Evolutionary conservation across 1,140 invertebrate species (phyloP), one percentile per base, ranked within the genome.

Genomic region (Pseudomyrmex flavicornis): DNA sequence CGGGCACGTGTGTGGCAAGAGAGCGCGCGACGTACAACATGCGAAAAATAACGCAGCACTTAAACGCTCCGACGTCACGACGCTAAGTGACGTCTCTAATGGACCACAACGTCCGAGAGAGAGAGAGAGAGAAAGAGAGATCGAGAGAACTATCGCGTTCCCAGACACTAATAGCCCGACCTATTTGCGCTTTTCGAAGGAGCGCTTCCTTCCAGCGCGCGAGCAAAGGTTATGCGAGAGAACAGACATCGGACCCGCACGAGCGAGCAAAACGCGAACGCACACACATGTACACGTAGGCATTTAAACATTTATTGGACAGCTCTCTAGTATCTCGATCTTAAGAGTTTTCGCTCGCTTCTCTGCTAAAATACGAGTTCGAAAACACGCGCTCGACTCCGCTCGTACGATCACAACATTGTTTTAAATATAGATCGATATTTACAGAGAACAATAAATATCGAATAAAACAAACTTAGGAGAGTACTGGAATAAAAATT

Each of bases 1-100:
- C 52, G 4, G 13, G 2, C 48, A 69, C 12, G 12, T 52, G 48
- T 69, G 48, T 8, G 13, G 17, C 75, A 46, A 20, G 35, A 35
- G 35, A 35, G 35, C 74, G 26, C n/a, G 69, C n/a, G 69, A 62
- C 46, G 48, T 62, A 74, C 68, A 73, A 61, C 61, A 35, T 44
- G 70, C 61, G 79, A 82, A 82, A 82, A 82, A 75, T 82, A 82
- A 75, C 61, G 61, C 59, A 48, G 69, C 79, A 75, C 79, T 82
- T 75, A 75, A 75, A 70, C 61, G 70, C 59, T 46, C 70, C 26
- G 35, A 74, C 79, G 59, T 82, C 79, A 26, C 58, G 35, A 74
- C 56, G 48, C 61, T 82, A 82, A 82, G 70, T 82, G 79, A 82
- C 44, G 70, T 82, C 72, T 82, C 73, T 82, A 82, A 82, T 82